Percentiles rank a stretch among this genome's conserved stretches.
Conservation (phyloP, 2,888 invertebrate species). For the Blomia tropicalis region DNA sequence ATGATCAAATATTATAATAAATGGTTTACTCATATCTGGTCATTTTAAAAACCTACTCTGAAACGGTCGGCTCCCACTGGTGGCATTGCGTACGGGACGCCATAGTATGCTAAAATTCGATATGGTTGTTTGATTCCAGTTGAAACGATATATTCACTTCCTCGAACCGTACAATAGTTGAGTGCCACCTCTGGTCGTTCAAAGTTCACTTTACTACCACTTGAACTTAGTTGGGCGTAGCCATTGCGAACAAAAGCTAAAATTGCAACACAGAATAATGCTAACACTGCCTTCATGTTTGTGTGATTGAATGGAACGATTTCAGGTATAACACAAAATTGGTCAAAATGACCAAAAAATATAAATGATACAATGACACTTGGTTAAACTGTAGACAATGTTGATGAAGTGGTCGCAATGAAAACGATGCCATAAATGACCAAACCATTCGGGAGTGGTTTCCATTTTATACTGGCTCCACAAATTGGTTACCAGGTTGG, state of each 20-base stretch:
- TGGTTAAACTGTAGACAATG: too few species aligned
- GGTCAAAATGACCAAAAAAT: too few species aligned
- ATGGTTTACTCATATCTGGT: neutral
- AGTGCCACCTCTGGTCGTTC: neutral
- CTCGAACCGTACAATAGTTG: conserved; percentile 6
- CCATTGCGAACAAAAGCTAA: neutral
- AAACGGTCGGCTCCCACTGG: conserved; percentile 24
- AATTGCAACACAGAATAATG: neutral
- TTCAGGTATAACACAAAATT: too few species aligned
- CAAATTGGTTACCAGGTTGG: too few species aligned
- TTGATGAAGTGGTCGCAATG: too few species aligned
- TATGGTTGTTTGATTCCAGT: conserved; percentile 4
- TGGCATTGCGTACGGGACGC: conserved; percentile 23
- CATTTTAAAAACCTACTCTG: conserved; percentile 18
- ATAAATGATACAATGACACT: too few species aligned
- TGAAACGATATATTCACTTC: neutral
- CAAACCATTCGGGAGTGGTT: too few species aligned
- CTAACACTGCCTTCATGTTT: too few species aligned
- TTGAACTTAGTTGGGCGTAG: conserved; percentile 3
- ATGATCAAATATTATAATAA: neutral
- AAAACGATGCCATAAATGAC: too few species aligned
- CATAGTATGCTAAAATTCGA: conserved; percentile 17
- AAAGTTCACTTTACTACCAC: neutral
- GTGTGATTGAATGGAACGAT: too few species aligned
- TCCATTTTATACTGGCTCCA: too few species aligned